Base-by-base conservation (phyloP, 2,113 vertebrate genomes). In the Pedetes capensis region DNA sequence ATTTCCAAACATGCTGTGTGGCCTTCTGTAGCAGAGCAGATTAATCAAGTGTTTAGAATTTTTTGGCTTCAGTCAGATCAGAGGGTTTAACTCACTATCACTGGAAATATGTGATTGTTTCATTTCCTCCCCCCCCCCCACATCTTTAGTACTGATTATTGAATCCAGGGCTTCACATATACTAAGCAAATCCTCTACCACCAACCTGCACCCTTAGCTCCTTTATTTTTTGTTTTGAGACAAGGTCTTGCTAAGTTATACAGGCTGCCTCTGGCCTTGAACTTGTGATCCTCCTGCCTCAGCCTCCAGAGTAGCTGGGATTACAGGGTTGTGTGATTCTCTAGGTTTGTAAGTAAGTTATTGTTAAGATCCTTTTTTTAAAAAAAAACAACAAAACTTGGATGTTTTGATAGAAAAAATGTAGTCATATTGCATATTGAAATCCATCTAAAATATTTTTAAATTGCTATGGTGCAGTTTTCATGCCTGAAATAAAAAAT, bases 41-140 rank as follows among this genome's bases (percentile, higher is more conserved):
- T 87, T 83, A 85, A 78, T 88, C 34, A 69, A 94, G 42, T 84
- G 20, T 90, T 93, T 90, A 93, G 80, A 84, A 81, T 89, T 92
- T 93, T 79, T 87, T 91, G 59, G n/a, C 42, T 55, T 61, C 80
- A 87, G 23, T 18, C 66, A 79, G 37, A 74, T 87, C 63, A 63
- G 49, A 90, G 75, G 68, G 75, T 87, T 95, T 87, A 76, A n/a
- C 57, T 59, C 64, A 53, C 51, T 44, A 20, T 95, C 79, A 42
- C 74, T 72, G 22, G 37, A 42, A 34, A 82, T 82, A 89, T n/a
- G 22, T 59, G n/a, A n/a, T n/a, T n/a, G n/a, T n/a, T n/a, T n/a
- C n/a, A n/a, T n/a, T n/a, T n/a, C n/a, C n/a, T n/a, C n/a, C n/a
- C n/a, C n/a, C n/a, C n/a, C n/a, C n/a, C n/a, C n/a, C n/a, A n/a